These are phyloP conservation scores for Ibidorhyncha struthersii DNA, from an alignment of 2,113 vertebrate species.

Conservation along the genomic window DNA sequence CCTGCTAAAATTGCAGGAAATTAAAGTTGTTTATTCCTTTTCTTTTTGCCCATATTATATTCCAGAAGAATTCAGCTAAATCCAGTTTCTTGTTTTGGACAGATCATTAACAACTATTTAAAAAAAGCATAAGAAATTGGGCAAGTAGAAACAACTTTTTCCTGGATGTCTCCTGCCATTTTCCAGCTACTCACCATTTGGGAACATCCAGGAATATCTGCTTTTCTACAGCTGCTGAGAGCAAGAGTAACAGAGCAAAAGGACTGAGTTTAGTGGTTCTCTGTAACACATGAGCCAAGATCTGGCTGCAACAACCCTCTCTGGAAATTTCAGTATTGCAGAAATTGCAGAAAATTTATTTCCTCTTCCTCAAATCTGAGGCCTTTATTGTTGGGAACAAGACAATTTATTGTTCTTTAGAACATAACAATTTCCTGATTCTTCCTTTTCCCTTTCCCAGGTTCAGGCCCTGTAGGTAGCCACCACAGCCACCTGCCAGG, in stretches of 20 bases:
- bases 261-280: background rate
- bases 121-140: background rate
- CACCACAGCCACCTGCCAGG: background rate
- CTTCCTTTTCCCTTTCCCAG: background rate
- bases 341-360: background rate
- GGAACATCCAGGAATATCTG: background rate
- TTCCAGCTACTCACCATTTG: background rate
- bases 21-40: background rate
- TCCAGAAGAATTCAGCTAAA: background rate
- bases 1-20: background rate
- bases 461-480: background rate
- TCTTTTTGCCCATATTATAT: background rate
- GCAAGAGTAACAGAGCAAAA: background rate
- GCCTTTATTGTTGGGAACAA: background rate
- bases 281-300: background rate
- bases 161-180: background rate
- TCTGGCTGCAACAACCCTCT: background rate
- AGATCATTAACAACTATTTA: background rate
- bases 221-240: background rate
- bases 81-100: background rate
- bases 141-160: background rate
- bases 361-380: background rate
- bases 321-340: background rate
- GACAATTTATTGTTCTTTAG: accelerated
- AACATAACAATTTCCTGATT: background rate